A percentile compares a stretch with the other conserved stretches of the same genome.
phyloP scores from a whole-genome alignment of 2,113 vertebrate species.

The Ctenodactylus gundi region DNA sequence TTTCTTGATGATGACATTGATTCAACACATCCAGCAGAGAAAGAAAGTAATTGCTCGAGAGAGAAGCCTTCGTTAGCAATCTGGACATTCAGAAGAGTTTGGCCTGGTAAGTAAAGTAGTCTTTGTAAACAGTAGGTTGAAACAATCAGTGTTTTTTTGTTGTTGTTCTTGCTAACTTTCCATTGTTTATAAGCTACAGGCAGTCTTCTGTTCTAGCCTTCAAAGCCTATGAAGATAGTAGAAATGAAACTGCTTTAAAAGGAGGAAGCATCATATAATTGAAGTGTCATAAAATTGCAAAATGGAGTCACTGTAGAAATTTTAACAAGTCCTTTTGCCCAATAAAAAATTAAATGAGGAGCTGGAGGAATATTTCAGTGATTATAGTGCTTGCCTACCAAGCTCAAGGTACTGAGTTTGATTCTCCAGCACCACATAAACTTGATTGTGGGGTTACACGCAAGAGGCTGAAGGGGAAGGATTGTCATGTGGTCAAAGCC shows the following conservation, averaged over 20 bases:
- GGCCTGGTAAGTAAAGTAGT: not conserved
- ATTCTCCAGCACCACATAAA: no score
- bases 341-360: not conserved
- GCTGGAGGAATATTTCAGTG: no score
- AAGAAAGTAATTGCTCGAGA: not conserved
- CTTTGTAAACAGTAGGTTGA: not conserved
- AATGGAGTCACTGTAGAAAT: not conserved
- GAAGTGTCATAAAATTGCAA: not conserved
- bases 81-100: not conserved
- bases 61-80: not conserved
- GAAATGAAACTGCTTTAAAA: not conserved
- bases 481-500: no score
- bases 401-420: no score
- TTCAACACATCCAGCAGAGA: not conserved
- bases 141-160: not conserved
- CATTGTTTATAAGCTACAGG: not conserved
- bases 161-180: not conserved
- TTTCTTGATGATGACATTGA: not conserved
- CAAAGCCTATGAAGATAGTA: not conserved
- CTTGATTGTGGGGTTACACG: no score
- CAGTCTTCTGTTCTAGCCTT: not conserved
- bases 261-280: not conserved
- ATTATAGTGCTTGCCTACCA: no score
- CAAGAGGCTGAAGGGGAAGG: no score
- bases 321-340: not conserved